Evolutionary conservation across 2,888 invertebrate species (phyloP), one percentile per base, ranked within the genome.

Genomic region (Xylota sylvarum): DNA sequence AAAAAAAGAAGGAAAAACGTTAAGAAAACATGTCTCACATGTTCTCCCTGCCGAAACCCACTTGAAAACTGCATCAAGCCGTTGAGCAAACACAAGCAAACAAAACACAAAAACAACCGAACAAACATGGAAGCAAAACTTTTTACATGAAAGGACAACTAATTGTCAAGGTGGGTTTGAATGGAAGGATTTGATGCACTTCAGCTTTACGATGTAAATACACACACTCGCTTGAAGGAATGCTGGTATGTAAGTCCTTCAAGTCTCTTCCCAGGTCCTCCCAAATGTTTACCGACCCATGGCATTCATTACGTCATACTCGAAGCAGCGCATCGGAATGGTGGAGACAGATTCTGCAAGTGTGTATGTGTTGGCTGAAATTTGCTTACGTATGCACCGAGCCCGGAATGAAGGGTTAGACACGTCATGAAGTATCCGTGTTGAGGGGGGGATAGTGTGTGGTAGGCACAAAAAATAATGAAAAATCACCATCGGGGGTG

Each of bases 101-200:
- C 35, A 70, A 64, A 77, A 69, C 32, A 40, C 65, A 64, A 30
- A n/a, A 55, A 60, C 58, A 62, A 14, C 52, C 40, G 32, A 43
- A 55, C 67, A 79, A 84, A 78, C 23, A 84, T 69, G 62, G n/a
- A 56, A 62, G 64, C 17, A 32, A 37, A 77, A 77, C 58, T 74
- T 79, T 79, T 84, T 84, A 69, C 79, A 74, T 84, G 79, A 79
- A 74, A 79, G 48, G 56, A 79, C 56, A 79, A 60, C 74, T 84
- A 84, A 84, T 84, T 84, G 84, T 79, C 79, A 74, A 74, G 83
- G 76, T 69, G 82, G 76, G 30, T 76, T 72, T 56, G 73, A 19
- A 48, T 48, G 73, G 35, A 64, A 64, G 69, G 56, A 70, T 76
- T 82, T 70, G 56, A 82, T 70, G 82, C 70, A 76, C 76, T 76